These are phyloP conservation scores for Bruchidius siliquastri DNA, from an alignment of 2,888 invertebrate species.

Conservation along the genomic window DNA sequence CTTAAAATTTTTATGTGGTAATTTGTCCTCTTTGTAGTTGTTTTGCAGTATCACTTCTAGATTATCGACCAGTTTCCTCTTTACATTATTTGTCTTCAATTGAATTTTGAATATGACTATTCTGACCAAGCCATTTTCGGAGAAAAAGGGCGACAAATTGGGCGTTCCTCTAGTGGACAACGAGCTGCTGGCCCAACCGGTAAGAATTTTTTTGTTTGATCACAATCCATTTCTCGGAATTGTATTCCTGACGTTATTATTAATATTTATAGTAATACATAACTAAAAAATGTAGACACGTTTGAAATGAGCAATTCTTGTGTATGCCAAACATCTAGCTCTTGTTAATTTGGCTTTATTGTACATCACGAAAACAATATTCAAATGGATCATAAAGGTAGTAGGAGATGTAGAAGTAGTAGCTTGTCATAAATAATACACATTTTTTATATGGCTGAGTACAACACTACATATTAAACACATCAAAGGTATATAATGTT, in stretches of 20 bases:
- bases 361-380: too few relatives aligned
- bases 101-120: conserved; percentile 62
- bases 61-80: conserved; percentile 1
- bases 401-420: too few relatives aligned
- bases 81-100: not conserved
- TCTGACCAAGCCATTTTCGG: conserved; percentile 67
- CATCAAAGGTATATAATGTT: too few relatives aligned
- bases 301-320: too few relatives aligned
- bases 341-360: too few relatives aligned
- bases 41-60: not conserved
- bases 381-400: too few relatives aligned
- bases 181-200: conserved; percentile 44
- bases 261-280: too few relatives aligned
- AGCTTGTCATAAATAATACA: too few relatives aligned
- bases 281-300: too few relatives aligned
- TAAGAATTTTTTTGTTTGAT: conserved; percentile 26
- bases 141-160: conserved; percentile 66
- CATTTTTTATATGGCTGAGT: too few relatives aligned
- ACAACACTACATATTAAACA: too few relatives aligned
- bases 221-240: not conserved
- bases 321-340: too few relatives aligned
- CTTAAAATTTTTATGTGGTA: not conserved
- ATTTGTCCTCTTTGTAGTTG: conserved; percentile 1
- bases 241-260: not conserved
- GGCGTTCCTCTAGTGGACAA: conserved; percentile 61